These are phyloP conservation scores for Blastobasis lacticolella DNA, from an alignment of 2,888 invertebrate genomes.

Conservation along the genomic window DNA sequence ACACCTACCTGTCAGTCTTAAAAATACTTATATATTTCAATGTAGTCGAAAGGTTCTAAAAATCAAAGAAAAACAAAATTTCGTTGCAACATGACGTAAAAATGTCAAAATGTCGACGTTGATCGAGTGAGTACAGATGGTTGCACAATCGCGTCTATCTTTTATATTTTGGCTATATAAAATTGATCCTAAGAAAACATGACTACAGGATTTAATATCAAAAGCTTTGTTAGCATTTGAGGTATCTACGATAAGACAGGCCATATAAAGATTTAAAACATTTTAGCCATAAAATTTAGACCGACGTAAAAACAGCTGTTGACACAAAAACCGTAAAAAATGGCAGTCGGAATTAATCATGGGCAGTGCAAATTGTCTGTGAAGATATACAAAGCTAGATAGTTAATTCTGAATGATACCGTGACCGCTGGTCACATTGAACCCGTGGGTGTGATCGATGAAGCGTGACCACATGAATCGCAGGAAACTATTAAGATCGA, in stretches of 20 bases:
- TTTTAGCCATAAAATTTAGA: too few relatives aligned
- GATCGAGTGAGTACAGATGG: conserved; percentile 53
- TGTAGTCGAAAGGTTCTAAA: neutral
- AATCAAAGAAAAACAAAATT: conserved; percentile 7
- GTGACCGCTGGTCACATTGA: conserved; percentile 33
- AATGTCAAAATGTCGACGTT: conserved; percentile 27
- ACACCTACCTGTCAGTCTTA: too few relatives aligned
- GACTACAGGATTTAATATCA: too few relatives aligned
- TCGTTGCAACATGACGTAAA: conserved; percentile 1
- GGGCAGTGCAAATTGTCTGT: too few relatives aligned
- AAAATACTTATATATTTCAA: neutral
- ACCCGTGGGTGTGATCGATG: conserved; percentile 54
- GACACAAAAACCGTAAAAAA: too few relatives aligned
- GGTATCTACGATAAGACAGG: too few relatives aligned
- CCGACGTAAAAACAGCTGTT: too few relatives aligned
- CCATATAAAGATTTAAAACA: too few relatives aligned
- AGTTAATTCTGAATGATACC: conserved; percentile 35
- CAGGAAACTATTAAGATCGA: conserved; percentile 48
- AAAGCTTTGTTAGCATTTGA: too few relatives aligned
- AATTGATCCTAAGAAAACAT: conserved; percentile 50
- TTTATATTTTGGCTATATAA: neutral
- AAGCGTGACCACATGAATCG: conserved; percentile 52
- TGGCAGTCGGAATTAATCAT: too few relatives aligned
- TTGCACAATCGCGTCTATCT: conserved; percentile 52
- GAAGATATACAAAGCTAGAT: neutral